Conservation (phyloP, 2,113 vertebrate species). For the Girardinichthys multiradiatus region DNA sequence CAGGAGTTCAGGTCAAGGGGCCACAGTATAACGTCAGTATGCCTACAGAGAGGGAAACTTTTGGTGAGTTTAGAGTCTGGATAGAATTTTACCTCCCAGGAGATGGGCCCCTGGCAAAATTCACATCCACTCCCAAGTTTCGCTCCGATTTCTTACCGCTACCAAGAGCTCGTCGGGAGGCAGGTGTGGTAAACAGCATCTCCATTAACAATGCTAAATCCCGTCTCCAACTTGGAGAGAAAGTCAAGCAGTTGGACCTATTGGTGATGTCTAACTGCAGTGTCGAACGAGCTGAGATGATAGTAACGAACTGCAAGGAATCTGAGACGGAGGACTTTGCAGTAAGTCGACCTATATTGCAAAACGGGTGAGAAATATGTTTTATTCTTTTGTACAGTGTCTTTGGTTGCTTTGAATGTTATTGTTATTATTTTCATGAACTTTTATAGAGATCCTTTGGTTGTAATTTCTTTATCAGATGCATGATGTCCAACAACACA, state of each 20-base stretch:
- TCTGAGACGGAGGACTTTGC: slow-evolving; percentile 63
- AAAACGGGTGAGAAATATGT: slow-evolving; percentile 65
- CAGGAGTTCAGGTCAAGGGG: slow-evolving; percentile 5
- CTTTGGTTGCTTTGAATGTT: not conserved
- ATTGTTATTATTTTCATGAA: not conserved
- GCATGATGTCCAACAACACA: slow-evolving; percentile 13
- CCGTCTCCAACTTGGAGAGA: fast-evolving
- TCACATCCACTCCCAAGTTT: not conserved
- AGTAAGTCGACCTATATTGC: slow-evolving; percentile 14
- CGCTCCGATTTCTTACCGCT: fast-evolving
- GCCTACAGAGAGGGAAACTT: slow-evolving; percentile 49
- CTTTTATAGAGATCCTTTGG: not conserved
- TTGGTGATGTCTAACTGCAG: slow-evolving; percentile 59
- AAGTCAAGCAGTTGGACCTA: slow-evolving; percentile 58
- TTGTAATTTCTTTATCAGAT: slow-evolving; percentile 56
- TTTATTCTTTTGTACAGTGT: not conserved
- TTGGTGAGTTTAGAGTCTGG: slow-evolving; percentile 47
- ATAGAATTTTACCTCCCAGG: slow-evolving; percentile 63
- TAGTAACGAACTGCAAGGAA: slow-evolving; percentile 52
- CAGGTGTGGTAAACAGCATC: not conserved
- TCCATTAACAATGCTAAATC: not conserved
- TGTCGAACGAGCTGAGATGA: slow-evolving; percentile 44
- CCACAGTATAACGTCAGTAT: not conserved
- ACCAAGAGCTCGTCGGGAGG: not conserved
- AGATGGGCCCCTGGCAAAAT: slow-evolving; percentile 37